Base-by-base conservation (phyloP, 1,140 invertebrate genomes). In the Lordiphosa clarofinis region DNA sequence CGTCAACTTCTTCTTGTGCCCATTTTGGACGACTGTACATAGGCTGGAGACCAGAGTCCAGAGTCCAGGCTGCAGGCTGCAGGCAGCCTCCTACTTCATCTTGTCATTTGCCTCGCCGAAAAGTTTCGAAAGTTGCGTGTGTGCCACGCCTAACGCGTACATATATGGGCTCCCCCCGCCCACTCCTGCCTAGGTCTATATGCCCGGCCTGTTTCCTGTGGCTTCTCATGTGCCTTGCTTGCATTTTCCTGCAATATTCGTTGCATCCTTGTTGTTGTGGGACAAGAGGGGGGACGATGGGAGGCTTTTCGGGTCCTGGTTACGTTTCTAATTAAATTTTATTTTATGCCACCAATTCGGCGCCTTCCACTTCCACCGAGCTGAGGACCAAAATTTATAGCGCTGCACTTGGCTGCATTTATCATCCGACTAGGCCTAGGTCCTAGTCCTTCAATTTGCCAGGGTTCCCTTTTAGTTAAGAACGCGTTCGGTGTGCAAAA, bases 271-370 rank as follows among this genome's bases (percentile, higher is more conserved):
- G 48, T 36, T 15, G 13, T 48, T 49, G 38, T 48, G 35, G 42
- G 8, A 1, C 15, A 3, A 1, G 1, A 42, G 46, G 33, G 49
- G 31, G 31, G 13, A 12, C 10, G 12, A 19, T n/a, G 24, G n/a
- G 13, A 10, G 2, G 11, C 3, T 12, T 49, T n/a, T 49, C 28
- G 46, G 61, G 40, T 66, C 73, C 73, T 66, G 72, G 69, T 56
- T 73, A 84, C 78, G 79, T 84, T 84, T 86, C 78, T 84, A 84
- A 84, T 84, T 84, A 84, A 84, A 84, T 84, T 84, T 84, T 84
- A 84, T 84, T 82, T 84, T 84, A 84, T 84, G 73, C 78, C 78
- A 84, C 78, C 78, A 84, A 78, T 84, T 84, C 62, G 73, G 73
- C 73, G 79, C 78, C 73, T 84, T 84, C 71, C 61, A 67, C 58